phyloP scores from a whole-genome alignment of 1,140 invertebrate genomes.

The Pachypsylla venusta region DNA sequence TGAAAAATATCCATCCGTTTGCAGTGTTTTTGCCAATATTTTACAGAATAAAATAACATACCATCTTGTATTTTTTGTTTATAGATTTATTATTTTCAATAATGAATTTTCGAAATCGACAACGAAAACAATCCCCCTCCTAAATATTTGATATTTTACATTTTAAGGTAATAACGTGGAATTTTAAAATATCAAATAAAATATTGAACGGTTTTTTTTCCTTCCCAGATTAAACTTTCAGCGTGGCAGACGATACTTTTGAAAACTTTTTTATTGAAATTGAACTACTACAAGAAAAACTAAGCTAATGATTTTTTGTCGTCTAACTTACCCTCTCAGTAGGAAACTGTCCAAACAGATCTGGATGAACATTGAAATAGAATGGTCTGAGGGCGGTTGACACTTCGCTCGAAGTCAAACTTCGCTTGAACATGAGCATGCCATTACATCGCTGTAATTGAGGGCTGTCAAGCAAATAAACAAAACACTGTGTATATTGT shows the following conservation, averaged over 20 bases:
- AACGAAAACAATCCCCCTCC: too few relatives aligned
- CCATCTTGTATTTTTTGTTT: too few relatives aligned
- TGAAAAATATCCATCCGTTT: too few relatives aligned
- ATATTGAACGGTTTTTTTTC: background rate
- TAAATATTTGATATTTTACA: constrained; percentile 3
- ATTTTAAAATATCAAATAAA: background rate
- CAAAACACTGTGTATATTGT: too few relatives aligned
- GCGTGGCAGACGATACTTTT: constrained; percentile 14
- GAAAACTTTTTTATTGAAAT: constrained; percentile 17
- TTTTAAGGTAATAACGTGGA: background rate
- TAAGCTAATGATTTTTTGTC: too few relatives aligned
- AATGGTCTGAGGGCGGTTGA: constrained; percentile 79
- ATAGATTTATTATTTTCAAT: too few relatives aligned
- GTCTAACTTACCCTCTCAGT: constrained; percentile 61
- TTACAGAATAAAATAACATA: too few relatives aligned
- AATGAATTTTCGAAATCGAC: too few relatives aligned
- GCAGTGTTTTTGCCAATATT: too few relatives aligned
- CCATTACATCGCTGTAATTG: background rate
- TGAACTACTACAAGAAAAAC: too few relatives aligned
- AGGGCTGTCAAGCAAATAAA: background rate
- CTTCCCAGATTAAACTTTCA: background rate
- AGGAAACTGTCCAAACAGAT: constrained; percentile 82
- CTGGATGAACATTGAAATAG: constrained; percentile 89
- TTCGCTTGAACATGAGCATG: constrained; percentile 16
- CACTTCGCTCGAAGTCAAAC: constrained; percentile 57